Conservation (phyloP, 2,888 invertebrate genomes). For the Heliconius aoede region DNA sequence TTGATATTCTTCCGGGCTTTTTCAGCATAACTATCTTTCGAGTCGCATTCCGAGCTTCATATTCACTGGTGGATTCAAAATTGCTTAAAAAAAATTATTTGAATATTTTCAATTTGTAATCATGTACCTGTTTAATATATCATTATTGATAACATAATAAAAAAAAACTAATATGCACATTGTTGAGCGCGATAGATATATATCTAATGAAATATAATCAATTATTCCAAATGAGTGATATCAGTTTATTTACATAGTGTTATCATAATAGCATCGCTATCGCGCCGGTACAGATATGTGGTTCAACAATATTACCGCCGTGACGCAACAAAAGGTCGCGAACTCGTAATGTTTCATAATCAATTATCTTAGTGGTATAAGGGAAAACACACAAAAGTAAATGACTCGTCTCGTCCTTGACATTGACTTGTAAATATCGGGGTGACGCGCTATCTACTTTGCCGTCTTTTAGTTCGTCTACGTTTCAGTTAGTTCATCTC, state of each 20-base stretch:
- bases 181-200: too few species aligned
- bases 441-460: conserved; percentile 63
- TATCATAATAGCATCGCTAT: conserved; percentile 26
- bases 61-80: too few species aligned
- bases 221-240: neutral
- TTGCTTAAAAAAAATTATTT: too few species aligned
- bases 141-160: too few species aligned
- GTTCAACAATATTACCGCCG: conserved; percentile 39
- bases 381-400: conserved; percentile 73
- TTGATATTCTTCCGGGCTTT: too few species aligned
- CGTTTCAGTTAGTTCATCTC: conserved; percentile 16
- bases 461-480: neutral
- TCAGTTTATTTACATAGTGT: conserved; percentile 25
- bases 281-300: conserved; percentile 24
- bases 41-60: too few species aligned
- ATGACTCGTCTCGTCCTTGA: conserved; percentile 69
- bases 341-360: conserved; percentile 64
- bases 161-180: too few species aligned
- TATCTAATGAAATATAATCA: neutral
- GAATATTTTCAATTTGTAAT: neutral
- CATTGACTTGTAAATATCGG: conserved; percentile 75
- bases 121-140: neutral
- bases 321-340: conserved; percentile 56
- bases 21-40: too few species aligned
- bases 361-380: conserved; percentile 66